Evolutionary conservation across 1,140 invertebrate species (phyloP).

Genomic region (Vanessa atalanta): DNA sequence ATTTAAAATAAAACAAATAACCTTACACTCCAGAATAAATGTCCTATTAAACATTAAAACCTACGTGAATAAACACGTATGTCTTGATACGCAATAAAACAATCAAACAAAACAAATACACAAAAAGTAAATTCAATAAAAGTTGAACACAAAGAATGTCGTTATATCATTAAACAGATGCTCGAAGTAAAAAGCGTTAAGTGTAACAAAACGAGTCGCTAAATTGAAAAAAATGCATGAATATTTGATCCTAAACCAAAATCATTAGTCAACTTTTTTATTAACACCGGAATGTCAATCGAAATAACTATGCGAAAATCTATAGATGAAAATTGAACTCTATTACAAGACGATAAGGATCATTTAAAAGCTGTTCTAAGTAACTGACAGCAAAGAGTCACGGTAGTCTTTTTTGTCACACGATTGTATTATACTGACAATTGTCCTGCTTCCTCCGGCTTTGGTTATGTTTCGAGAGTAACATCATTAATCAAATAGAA

Average conservation of each 20-base stretch:
- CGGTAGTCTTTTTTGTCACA: conserved; percentile 50
- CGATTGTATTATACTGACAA: conserved; percentile 58
- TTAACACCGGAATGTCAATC: conserved; percentile 29
- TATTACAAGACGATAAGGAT: conserved; percentile 37
- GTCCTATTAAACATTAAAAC: too few relatives aligned
- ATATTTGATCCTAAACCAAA: conserved; percentile 78
- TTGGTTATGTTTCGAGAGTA: conserved; percentile 65
- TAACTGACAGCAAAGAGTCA: conserved; percentile 12
- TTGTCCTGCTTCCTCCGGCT: conserved; percentile 62
- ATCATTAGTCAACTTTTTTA: conserved; percentile 80
- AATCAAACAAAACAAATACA: conserved; percentile 45
- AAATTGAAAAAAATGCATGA: conserved; percentile 70
- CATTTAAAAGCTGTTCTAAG: not conserved
- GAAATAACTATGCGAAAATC: conserved; percentile 14
- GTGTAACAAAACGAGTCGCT: conserved; percentile 73
- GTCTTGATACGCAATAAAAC: conserved; percentile 6
- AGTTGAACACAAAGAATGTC: conserved; percentile 51
- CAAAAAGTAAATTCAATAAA: conserved; percentile 51
- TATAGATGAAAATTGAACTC: conserved; percentile 40
- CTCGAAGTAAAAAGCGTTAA: conserved; percentile 73
- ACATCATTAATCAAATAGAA: conserved; percentile 74
- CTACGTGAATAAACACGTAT: too few relatives aligned
- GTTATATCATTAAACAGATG: conserved; percentile 71
- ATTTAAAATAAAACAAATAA: too few relatives aligned
- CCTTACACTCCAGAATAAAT: too few relatives aligned